phyloP scores from a whole-genome alignment of 2,113 vertebrate species.

The Meleagris gallopavo region DNA sequence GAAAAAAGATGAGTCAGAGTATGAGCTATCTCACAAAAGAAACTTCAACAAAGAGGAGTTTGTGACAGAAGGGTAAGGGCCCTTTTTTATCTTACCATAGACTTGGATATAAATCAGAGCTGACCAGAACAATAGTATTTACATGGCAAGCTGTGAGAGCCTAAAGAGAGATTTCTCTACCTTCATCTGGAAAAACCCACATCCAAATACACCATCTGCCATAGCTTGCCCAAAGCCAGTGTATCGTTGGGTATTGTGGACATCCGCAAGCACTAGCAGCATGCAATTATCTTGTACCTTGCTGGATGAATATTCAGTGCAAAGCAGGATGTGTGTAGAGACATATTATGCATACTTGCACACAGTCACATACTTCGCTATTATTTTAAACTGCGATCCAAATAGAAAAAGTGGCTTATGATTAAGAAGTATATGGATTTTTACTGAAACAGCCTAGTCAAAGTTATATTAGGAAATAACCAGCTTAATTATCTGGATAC shows the following conservation, averaged over 20 bases:
- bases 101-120: slow-evolving; percentile 57
- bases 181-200: slow-evolving; percentile 68
- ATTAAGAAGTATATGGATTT: background rate
- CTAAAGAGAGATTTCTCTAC: slow-evolving; percentile 70
- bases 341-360: background rate
- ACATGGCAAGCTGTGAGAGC: slow-evolving; percentile 74
- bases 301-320: accelerated
- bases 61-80: slow-evolving; percentile 62
- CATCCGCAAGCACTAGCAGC: slow-evolving; percentile 12
- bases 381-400: background rate
- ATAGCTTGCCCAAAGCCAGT: slow-evolving; percentile 56
- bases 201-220: slow-evolving; percentile 74
- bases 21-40: slow-evolving; percentile 51
- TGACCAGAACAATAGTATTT: slow-evolving; percentile 57
- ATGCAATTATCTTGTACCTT: background rate
- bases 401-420: background rate
- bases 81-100: slow-evolving; percentile 50
- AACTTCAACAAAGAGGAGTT: slow-evolving; percentile 61
- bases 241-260: background rate
- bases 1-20: slow-evolving; percentile 44
- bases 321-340: background rate
- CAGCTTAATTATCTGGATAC: background rate
- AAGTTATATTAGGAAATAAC: background rate
- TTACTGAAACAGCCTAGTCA: background rate
- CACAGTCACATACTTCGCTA: background rate